phyloP scores from a whole-genome alignment of 2,113 vertebrate species.

The Ondatra zibethicus region DNA sequence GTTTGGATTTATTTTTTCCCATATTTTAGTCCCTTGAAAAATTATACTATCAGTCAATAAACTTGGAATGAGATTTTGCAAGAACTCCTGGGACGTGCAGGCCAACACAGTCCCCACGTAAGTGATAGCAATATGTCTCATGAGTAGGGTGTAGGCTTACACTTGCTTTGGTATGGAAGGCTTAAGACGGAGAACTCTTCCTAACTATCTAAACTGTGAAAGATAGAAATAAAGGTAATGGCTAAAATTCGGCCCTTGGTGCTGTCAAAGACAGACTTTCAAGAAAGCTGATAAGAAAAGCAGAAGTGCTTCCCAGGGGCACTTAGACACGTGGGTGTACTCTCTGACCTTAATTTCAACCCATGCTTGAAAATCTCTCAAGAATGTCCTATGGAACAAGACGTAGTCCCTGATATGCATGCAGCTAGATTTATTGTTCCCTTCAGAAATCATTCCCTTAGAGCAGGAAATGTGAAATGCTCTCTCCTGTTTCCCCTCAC shows the following conservation, averaged over 20 bases:
- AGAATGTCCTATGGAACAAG: background rate
- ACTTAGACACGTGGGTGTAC: background rate
- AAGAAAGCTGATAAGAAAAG: background rate
- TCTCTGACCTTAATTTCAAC: slow-evolving; percentile 38
- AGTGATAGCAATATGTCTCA: background rate
- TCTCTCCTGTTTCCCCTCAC: background rate
- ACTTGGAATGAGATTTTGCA: background rate
- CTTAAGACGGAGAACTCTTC: background rate
- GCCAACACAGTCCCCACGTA: background rate
- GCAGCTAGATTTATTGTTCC: background rate
- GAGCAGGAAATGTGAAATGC: background rate
- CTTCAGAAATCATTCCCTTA: background rate
- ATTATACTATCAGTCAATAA: background rate
- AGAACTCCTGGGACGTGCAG: background rate
- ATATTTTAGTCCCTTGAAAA: slow-evolving; percentile 35
- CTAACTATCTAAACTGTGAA: background rate
- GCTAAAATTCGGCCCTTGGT: background rate
- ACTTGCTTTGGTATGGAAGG: background rate
- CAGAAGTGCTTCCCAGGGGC: background rate
- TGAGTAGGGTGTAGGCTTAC: background rate
- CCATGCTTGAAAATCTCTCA: background rate
- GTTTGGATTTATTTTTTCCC: background rate
- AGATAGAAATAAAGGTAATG: background rate
- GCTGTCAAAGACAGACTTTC: background rate
- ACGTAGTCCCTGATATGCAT: background rate